These are phyloP conservation scores for Phoxinus phoxinus DNA, from an alignment of 2,113 vertebrate genomes.

Conservation along the genomic window DNA sequence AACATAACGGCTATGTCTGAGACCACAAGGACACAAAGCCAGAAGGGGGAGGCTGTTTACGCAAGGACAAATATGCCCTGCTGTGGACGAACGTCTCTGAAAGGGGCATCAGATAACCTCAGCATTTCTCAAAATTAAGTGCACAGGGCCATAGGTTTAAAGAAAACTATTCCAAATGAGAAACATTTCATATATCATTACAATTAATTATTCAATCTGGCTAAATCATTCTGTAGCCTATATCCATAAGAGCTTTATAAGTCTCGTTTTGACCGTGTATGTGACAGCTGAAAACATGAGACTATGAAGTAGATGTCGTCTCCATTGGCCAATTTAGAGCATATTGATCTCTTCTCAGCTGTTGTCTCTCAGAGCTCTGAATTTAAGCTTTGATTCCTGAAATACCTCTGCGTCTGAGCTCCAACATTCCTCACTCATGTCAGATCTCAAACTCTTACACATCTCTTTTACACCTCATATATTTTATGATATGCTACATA, in stretches of 20 bases:
- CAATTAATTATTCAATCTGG: not conserved
- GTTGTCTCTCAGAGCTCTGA: slow-evolving; percentile 52
- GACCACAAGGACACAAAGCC: not conserved
- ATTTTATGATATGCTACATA: not conserved
- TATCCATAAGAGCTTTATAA: not conserved
- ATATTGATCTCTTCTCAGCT: slow-evolving; percentile 60
- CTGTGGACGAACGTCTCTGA: not conserved
- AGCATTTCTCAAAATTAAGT: slow-evolving; percentile 2
- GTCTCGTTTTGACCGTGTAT: not conserved
- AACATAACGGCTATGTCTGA: not conserved
- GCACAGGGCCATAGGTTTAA: not conserved
- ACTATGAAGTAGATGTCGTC: not conserved
- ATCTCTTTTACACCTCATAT: not conserved
- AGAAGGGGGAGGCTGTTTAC: slow-evolving; percentile 5
- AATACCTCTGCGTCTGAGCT: slow-evolving; percentile 51
- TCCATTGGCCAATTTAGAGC: not conserved
- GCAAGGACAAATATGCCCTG: not conserved
- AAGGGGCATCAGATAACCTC: slow-evolving; percentile 4
- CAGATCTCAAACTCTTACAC: not conserved
- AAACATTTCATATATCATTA: not conserved
- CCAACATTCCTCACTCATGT: not conserved
- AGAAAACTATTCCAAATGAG: not conserved
- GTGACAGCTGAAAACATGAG: slow-evolving; percentile 13
- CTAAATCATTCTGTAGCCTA: not conserved
- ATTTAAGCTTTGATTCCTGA: slow-evolving; percentile 55